These are phyloP conservation scores for Lindbergichthys nudifrons DNA, from an alignment of 2,797 vertebrate genomes.

Conservation along the genomic window DNA sequence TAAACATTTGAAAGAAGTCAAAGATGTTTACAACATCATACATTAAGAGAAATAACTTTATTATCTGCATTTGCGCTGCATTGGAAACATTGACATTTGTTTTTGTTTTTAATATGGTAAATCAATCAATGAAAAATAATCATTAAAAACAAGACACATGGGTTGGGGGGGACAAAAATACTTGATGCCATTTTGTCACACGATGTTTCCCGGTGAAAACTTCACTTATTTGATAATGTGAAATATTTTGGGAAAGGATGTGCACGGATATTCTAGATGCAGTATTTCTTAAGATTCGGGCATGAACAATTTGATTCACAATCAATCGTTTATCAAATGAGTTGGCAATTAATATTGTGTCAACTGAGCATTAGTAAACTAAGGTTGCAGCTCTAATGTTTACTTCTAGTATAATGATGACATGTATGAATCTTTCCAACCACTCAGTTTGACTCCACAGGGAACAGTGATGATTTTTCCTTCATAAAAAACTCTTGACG, in stretches of 20 bases:
- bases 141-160: not conserved
- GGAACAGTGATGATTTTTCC: not conserved
- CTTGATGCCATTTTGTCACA: not conserved
- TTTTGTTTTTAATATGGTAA: not conserved
- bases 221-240: not conserved
- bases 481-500: not conserved
- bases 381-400: too few relatives aligned
- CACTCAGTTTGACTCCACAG: not conserved
- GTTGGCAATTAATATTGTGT: too few relatives aligned
- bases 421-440: not conserved
- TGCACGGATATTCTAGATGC: not conserved
- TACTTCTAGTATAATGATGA: too few relatives aligned
- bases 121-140: not conserved
- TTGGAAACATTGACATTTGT: not conserved
- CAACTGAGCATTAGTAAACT: too few relatives aligned
- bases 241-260: not conserved
- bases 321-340: too few relatives aligned
- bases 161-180: not conserved
- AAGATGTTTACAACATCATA: not conserved
- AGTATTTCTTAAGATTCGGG: too few relatives aligned
- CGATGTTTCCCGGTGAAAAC: not conserved
- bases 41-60: not conserved
- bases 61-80: not conserved
- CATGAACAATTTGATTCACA: too few relatives aligned
- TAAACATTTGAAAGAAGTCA: too few relatives aligned